Percentiles rank a stretch among this genome's conserved stretches.
phyloP scores from a whole-genome alignment of 2,888 invertebrate genomes.

The Lamproptera curius region DNA sequence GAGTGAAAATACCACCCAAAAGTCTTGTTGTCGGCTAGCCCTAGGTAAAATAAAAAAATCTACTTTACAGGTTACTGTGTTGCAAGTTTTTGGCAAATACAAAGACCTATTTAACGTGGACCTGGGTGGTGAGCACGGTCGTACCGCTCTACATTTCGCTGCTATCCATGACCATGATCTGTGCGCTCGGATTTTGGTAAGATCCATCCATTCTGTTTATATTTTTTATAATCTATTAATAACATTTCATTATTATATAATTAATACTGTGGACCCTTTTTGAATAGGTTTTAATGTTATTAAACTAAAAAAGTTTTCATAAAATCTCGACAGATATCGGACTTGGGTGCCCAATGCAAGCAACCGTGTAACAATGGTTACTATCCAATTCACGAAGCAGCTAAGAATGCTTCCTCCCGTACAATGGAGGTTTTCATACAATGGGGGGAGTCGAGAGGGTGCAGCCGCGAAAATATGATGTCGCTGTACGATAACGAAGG shows the following conservation, averaged over 20 bases:
- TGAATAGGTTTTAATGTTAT: too few relatives aligned
- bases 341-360: conserved; percentile 87
- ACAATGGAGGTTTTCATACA: conserved; percentile 90
- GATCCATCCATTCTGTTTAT: too few relatives aligned
- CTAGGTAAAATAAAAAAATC: too few relatives aligned
- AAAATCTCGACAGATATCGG: conserved; percentile 80
- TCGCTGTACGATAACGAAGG: conserved; percentile 91
- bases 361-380: conserved; percentile 92
- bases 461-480: conserved; percentile 89
- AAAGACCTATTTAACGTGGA: conserved; percentile 84
- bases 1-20: too few relatives aligned
- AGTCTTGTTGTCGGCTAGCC: too few relatives aligned
- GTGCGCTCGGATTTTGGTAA: conserved; percentile 89
- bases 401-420: conserved; percentile 91
- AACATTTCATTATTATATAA: too few relatives aligned
- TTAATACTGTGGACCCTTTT: too few relatives aligned
- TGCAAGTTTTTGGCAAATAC: conserved; percentile 83
- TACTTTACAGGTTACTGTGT: conserved; percentile 80
- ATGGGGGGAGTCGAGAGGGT: conserved; percentile 89
- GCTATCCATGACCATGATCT: conserved; percentile 91
- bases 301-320: too few relatives aligned
- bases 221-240: too few relatives aligned
- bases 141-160: conserved; percentile 90
- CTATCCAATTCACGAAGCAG: conserved; percentile 94
- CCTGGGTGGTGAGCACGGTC: conserved; percentile 87